A percentile compares a stretch with the other conserved stretches of the same genome.
phyloP scores from a whole-genome alignment of 2,888 invertebrate genomes.

The Agrotis puta region DNA sequence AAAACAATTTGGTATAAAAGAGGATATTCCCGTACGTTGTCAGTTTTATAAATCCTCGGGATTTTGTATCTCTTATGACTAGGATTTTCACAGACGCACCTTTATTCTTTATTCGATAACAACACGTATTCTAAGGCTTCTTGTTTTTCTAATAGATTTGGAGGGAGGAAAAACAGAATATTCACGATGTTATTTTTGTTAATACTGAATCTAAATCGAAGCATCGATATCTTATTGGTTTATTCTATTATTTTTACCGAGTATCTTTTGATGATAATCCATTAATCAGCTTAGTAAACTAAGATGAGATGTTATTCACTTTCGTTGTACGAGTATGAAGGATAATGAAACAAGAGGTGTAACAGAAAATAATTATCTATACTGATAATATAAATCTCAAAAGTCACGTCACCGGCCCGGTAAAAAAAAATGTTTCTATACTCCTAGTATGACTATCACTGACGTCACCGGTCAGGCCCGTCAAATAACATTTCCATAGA shows the following conservation, averaged over 20 bases:
- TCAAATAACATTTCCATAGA: too few relatives aligned
- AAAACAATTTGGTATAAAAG: not conserved
- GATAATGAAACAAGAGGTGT: too few relatives aligned
- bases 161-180: slow-evolving; percentile 5
- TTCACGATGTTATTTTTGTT: not conserved
- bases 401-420: too few relatives aligned
- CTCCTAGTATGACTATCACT: too few relatives aligned
- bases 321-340: too few relatives aligned
- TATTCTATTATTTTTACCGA: not conserved
- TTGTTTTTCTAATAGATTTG: slow-evolving; percentile 6
- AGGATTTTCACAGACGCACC: slow-evolving; percentile 43
- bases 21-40: not conserved
- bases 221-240: not conserved
- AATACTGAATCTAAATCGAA: not conserved
- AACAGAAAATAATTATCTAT: too few relatives aligned
- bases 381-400: too few relatives aligned
- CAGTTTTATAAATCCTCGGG: slow-evolving; percentile 45
- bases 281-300: not conserved
- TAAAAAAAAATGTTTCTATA: too few relatives aligned
- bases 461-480: too few relatives aligned
- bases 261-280: not conserved
- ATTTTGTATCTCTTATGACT: slow-evolving; percentile 46
- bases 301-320: not conserved
- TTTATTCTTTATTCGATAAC: slow-evolving; percentile 11
- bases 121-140: slow-evolving; percentile 4